phyloP scores from a whole-genome alignment of 2,888 invertebrate species.

The Sphaeridia pumilis region DNA sequence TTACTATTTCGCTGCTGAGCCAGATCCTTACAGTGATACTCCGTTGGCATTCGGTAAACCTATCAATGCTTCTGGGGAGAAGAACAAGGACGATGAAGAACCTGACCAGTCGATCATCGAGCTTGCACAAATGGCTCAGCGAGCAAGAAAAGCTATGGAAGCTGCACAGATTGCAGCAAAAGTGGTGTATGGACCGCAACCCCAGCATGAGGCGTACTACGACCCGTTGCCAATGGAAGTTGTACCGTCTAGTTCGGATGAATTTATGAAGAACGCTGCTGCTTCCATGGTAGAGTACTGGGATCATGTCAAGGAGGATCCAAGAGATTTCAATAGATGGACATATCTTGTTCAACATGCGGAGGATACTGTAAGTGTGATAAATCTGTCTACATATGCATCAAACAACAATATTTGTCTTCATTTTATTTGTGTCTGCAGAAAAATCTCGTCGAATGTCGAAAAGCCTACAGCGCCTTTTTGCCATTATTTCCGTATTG shows the following conservation, averaged over 20 bases:
- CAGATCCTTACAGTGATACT: slow-evolving; percentile 24
- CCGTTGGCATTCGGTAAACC: slow-evolving; percentile 28
- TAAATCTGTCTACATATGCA: not conserved
- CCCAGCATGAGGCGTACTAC: slow-evolving; percentile 26
- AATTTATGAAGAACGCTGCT: slow-evolving; percentile 21
- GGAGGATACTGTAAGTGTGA: slow-evolving; percentile 33
- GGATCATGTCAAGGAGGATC: slow-evolving; percentile 37
- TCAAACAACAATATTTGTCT: not conserved
- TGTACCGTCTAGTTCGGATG: slow-evolving; percentile 22
- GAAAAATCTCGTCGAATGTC: slow-evolving; percentile 35
- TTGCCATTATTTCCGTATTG: slow-evolving; percentile 38
- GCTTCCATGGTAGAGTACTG: slow-evolving; percentile 36
- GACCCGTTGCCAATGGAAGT: slow-evolving; percentile 35
- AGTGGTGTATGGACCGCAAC: slow-evolving; percentile 16
- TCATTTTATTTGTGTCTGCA: slow-evolving; percentile 16
- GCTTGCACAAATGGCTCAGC: slow-evolving; percentile 29
- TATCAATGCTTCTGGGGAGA: slow-evolving; percentile 15
- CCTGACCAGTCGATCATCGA: slow-evolving; percentile 27
- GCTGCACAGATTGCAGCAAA: slow-evolving; percentile 17
- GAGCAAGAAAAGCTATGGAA: slow-evolving; percentile 24
- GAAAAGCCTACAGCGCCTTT: slow-evolving; percentile 37
- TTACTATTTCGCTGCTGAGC: slow-evolving; percentile 27
- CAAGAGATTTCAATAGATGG: slow-evolving; percentile 38
- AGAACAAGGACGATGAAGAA: slow-evolving; percentile 15
- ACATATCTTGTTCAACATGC: slow-evolving; percentile 37